A percentile compares a stretch with the other conserved stretches of the same genome.
Evolutionary conservation across 2,888 invertebrate genomes (phyloP).

Genomic region (Tetragonula carbonaria): DNA sequence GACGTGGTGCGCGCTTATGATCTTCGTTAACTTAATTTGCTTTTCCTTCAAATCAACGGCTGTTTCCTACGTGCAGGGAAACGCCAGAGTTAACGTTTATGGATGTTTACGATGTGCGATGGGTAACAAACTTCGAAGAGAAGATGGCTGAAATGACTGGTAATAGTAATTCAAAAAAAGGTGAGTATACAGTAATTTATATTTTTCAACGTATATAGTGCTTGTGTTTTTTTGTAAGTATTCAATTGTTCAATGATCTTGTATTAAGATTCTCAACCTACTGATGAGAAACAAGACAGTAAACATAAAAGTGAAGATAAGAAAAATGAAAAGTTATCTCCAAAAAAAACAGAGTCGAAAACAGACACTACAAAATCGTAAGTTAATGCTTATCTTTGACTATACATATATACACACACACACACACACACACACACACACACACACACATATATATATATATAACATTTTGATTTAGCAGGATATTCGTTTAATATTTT

Average conservation of each 20-base stretch:
- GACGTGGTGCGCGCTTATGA: constrained; percentile 26
- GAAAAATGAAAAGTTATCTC: constrained; percentile 71
- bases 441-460: neutral
- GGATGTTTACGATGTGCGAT: constrained; percentile 83
- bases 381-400: constrained; percentile 58
- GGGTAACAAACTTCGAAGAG: constrained; percentile 83
- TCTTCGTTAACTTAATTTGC: constrained; percentile 40
- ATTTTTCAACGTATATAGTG: neutral
- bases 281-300: constrained; percentile 72
- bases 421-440: no score
- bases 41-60: constrained; percentile 65
- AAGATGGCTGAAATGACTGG: constrained; percentile 80
- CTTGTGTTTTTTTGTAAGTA: constrained; percentile 11
- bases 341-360: constrained; percentile 74
- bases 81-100: constrained; percentile 83
- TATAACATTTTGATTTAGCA: constrained; percentile 7
- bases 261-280: constrained; percentile 66
- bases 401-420: neutral
- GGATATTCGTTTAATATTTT: constrained; percentile 1
- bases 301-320: constrained; percentile 76
- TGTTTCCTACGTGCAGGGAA: constrained; percentile 83
- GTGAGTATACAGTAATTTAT: constrained; percentile 75
- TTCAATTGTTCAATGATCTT: constrained; percentile 48
- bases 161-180: constrained; percentile 76
- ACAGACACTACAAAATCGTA: constrained; percentile 76